These are phyloP conservation scores for Anas platyrhynchos DNA, from an alignment of 2,113 vertebrate genomes.

Conservation along the genomic window DNA sequence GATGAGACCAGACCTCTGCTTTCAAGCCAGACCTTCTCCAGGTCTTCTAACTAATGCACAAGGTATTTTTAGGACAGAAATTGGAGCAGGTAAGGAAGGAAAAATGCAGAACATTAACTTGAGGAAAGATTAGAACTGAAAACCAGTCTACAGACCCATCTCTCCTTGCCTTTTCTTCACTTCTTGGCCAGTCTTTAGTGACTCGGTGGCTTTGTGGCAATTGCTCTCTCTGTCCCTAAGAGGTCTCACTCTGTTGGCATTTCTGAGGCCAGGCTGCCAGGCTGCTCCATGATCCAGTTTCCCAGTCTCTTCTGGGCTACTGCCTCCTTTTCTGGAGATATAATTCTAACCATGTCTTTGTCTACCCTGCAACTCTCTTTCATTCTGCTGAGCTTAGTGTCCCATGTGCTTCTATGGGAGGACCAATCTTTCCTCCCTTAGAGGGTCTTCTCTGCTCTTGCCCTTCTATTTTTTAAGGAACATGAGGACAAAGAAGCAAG, in stretches of 20 bases:
- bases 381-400: neutral
- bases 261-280: neutral
- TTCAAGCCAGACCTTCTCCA: neutral
- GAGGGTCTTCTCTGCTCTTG: neutral
- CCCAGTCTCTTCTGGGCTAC: neutral
- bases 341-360: neutral
- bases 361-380: neutral
- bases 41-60: neutral
- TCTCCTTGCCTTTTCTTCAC: neutral
- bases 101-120: neutral
- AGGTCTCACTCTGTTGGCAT: neutral
- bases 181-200: neutral
- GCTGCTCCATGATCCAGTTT: neutral
- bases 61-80: neutral
- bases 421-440: neutral
- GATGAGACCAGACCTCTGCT: neutral
- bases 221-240: neutral
- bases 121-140: neutral
- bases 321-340: neutral
- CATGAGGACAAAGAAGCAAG: neutral
- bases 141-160: accelerated
- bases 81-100: neutral
- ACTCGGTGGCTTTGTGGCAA: neutral
- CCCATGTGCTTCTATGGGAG: neutral
- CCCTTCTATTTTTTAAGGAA: neutral